A percentile compares a stretch with the other conserved stretches of the same genome.
phyloP scores from a whole-genome alignment of 2,888 invertebrate genomes.

The Junonia oenone region DNA sequence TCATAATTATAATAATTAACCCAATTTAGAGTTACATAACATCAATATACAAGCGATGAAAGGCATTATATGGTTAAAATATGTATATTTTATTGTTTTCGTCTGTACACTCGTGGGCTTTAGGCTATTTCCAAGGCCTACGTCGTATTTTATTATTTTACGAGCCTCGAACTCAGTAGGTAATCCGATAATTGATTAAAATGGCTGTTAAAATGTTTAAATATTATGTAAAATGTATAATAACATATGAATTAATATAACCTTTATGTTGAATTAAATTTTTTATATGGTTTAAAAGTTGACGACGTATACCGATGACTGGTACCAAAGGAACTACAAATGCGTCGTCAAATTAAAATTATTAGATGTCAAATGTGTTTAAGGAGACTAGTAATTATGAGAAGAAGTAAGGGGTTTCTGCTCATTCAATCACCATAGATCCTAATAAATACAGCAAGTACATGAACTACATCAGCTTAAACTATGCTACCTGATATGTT shows the following conservation, averaged over 20 bases:
- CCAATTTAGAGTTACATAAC: background rate
- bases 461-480: too few relatives aligned
- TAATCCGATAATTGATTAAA: conserved; percentile 24
- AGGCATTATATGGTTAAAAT: background rate
- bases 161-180: conserved; percentile 22
- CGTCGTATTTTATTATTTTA: conserved; percentile 19
- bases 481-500: too few relatives aligned
- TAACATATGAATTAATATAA: conserved; percentile 1
- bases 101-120: conserved; percentile 17
- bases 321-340: too few relatives aligned
- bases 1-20: conserved; percentile 1
- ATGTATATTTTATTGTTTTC: conserved; percentile 1
- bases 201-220: conserved; percentile 15
- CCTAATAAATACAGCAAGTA: too few relatives aligned
- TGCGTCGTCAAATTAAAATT: too few relatives aligned
- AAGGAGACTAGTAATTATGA: too few relatives aligned
- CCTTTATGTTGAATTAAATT: too few relatives aligned
- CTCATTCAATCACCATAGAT: too few relatives aligned
- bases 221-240: conserved; percentile 18
- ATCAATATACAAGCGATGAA: background rate
- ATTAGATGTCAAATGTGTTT: too few relatives aligned
- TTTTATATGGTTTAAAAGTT: too few relatives aligned
- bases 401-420: too few relatives aligned
- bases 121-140: conserved; percentile 8
- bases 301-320: too few relatives aligned